A percentile compares a stretch with the other conserved stretches of the same genome.
phyloP scores from a whole-genome alignment of 2,888 invertebrate species.

The Diloba caeruleocephala region DNA sequence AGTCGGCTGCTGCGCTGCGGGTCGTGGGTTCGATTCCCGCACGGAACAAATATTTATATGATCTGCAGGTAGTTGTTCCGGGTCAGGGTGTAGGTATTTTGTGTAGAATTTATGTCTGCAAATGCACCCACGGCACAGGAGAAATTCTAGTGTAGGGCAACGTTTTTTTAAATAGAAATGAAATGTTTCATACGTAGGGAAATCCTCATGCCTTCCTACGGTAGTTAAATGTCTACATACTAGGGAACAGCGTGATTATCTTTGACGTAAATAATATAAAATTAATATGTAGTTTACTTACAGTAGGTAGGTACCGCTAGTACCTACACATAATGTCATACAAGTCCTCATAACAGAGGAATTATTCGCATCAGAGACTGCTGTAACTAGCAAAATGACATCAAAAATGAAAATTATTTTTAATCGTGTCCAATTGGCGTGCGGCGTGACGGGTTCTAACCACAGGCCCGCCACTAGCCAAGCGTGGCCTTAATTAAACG shows the following conservation, averaged over 20 bases:
- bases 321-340: constrained; percentile 35
- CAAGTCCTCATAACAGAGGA: constrained; percentile 65
- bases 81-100: too few species aligned
- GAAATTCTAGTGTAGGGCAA: too few species aligned
- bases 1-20: too few species aligned
- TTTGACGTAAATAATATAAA: constrained; percentile 38
- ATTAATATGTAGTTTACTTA: constrained; percentile 34
- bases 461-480: constrained; percentile 71
- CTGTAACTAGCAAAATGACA: constrained; percentile 85
- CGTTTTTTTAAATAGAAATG: too few species aligned
- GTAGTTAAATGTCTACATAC: constrained; percentile 7
- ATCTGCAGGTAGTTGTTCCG: too few species aligned
- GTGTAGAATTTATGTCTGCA: too few species aligned
- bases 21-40: too few species aligned
- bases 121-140: too few species aligned
- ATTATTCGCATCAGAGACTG: constrained; percentile 80
- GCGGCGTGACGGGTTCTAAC: constrained; percentile 70
- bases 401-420: constrained; percentile 88
- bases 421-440: constrained; percentile 86
- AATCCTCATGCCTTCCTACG: too few species aligned
- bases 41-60: too few species aligned
- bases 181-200: too few species aligned
- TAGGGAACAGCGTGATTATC: constrained; percentile 30
- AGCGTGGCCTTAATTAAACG: constrained; percentile 85
- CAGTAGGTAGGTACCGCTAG: constrained; percentile 37